phyloP scores from a whole-genome alignment of 1,140 invertebrate genomes.

The Rhopalosiphum maidis region DNA sequence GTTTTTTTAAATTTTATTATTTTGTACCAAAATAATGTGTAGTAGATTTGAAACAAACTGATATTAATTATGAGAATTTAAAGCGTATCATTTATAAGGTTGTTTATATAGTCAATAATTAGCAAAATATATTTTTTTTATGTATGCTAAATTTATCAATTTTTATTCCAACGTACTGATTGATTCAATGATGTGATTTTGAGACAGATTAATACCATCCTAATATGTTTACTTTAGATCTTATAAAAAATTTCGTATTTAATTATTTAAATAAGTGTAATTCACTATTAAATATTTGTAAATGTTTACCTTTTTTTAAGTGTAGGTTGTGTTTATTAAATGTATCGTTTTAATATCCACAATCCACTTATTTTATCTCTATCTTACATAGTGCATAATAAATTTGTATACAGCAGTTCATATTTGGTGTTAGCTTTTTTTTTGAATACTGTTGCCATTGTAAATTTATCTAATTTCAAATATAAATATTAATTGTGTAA shows the following conservation, averaged over 20 bases:
- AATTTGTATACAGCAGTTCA: background rate
- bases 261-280: background rate
- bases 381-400: too few species aligned
- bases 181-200: background rate
- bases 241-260: background rate
- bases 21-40: background rate
- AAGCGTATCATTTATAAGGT: background rate
- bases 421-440: background rate
- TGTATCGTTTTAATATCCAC: too few species aligned
- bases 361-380: too few species aligned
- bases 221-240: background rate
- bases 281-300: background rate
- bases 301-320: background rate
- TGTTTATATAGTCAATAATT: background rate
- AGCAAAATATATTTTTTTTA: too few species aligned
- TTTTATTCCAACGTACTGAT: background rate
- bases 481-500: too few species aligned
- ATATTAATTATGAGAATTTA: background rate
- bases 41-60: slow-evolving; percentile 1
- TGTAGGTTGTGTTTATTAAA: too few species aligned
- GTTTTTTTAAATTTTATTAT: background rate
- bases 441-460: too few species aligned
- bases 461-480: too few species aligned
- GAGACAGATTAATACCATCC: background rate
- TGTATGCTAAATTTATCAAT: background rate